phyloP scores from a whole-genome alignment of 2,888 invertebrate species.

The Autographa gamma region DNA sequence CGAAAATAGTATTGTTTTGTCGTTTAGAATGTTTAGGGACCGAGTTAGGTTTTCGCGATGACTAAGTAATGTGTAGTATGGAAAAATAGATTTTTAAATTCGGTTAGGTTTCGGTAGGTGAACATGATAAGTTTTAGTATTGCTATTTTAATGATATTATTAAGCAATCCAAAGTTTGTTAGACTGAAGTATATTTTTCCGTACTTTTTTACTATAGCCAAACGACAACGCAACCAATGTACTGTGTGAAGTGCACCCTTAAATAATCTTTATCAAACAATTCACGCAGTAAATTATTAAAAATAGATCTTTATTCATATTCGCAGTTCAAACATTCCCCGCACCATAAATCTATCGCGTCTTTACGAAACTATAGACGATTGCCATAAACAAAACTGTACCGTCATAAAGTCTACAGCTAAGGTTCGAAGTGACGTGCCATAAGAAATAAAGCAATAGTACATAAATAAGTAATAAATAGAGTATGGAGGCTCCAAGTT shows the following conservation, averaged over 20 bases:
- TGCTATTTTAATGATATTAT: no score
- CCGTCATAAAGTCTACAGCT: conserved; percentile 41
- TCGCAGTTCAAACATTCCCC: not conserved
- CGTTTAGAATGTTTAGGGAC: not conserved
- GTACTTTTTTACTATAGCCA: no score
- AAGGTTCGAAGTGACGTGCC: conserved; percentile 50
- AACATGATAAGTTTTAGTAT: no score
- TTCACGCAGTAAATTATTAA: not conserved
- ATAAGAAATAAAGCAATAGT: conserved; percentile 60
- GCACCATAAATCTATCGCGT: not conserved
- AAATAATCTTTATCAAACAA: no score
- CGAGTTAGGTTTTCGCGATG: not conserved
- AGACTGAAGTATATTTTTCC: no score
- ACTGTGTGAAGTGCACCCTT: no score
- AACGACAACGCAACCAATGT: no score
- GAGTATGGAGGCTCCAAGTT: conserved; percentile 60
- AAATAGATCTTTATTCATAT: not conserved
- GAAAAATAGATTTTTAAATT: no score
- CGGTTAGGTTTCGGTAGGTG: no score
- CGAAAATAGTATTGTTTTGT: not conserved
- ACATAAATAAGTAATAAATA: conserved; percentile 73
- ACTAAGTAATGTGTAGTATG: no score
- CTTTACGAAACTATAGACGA: conserved; percentile 22
- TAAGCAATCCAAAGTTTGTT: no score
- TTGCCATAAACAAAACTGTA: conserved; percentile 43